Conservation (phyloP, 2,888 invertebrate genomes). For the Hemistola chrysoprasaria region DNA sequence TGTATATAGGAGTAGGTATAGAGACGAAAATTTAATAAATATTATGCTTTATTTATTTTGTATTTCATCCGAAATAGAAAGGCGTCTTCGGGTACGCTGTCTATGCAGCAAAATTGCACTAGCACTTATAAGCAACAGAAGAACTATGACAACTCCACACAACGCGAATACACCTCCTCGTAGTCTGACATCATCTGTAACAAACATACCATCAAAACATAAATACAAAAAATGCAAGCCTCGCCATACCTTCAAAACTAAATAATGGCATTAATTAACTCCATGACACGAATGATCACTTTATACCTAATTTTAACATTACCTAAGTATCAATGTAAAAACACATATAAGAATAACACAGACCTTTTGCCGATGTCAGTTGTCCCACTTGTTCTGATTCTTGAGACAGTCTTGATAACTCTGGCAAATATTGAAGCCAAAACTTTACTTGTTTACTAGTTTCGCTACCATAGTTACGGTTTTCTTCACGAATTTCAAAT, state of each 20-base stretch:
- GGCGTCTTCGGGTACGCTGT: conserved; percentile 47
- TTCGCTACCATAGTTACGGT: conserved; percentile 25
- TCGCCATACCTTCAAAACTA: too few relatives aligned
- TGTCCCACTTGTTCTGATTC: conserved; percentile 53
- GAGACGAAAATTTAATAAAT: neutral
- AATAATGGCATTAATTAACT: too few relatives aligned
- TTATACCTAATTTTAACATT: too few relatives aligned
- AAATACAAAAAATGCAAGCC: too few relatives aligned
- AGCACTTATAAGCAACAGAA: conserved; percentile 72
- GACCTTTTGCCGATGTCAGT: conserved; percentile 52
- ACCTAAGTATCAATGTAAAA: too few relatives aligned
- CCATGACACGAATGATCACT: too few relatives aligned
- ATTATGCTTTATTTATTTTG: conserved; percentile 25
- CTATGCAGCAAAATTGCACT: conserved; percentile 76
- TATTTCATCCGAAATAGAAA: conserved; percentile 44
- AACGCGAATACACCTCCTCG: conserved; percentile 84
- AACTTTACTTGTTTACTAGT: conserved; percentile 54
- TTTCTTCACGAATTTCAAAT: conserved; percentile 59
- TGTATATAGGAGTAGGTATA: neutral
- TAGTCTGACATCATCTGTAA: conserved; percentile 68
- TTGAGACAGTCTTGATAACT: conserved; percentile 44
- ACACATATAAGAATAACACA: too few relatives aligned
- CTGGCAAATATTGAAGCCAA: conserved; percentile 73
- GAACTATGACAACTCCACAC: conserved; percentile 75
- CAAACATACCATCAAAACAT: too few relatives aligned